Base-by-base conservation (phyloP, 35 echinoderm and acorn worm species). In the Amphiura filiformis region DNA sequence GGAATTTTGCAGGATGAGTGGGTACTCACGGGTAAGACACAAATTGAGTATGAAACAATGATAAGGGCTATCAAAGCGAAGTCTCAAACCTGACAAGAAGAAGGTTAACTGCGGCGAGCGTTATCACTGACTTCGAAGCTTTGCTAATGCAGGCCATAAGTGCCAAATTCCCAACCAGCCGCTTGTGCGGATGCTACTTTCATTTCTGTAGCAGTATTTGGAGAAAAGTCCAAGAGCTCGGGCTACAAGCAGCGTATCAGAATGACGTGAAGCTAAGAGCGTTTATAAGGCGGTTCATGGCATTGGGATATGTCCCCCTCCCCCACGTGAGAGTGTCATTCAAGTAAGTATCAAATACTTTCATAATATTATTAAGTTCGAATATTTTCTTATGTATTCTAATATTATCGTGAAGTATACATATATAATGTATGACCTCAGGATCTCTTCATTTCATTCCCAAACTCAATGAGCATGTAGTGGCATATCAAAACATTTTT, bases 191-290 rank as follows among this genome's bases (percentile, higher is more conserved):
- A 39, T 87, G 86, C 38, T 87, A 87, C 35, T 87, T 79, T 37
- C 86, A 87, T 87, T 87, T 87, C 39, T 87, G 70, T 41, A 78
- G 76, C 31, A 87, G 86, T 38, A 36, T 87, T 37, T 87, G 86
- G 75, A 61, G 82, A 32, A 65, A 84, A 35, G 32, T 78, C 15
- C 84, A 87, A 39, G 12, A 87, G 30, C 31, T 77, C n/a, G 84
- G 84, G 32, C 39, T 87, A 22, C 61, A 76, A 37, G 36, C 7
- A 13, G 84, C 36, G 26, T 87, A 87, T 42, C 26, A 17, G 30
- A 57, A 56, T 18, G 32, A 78, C 32, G 9, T 13, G 39, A 0
- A 36, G 36, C 22, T 87, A 17, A 31, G 34, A 32, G 11, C 7
- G 18, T 84, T 57, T 30, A 17, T 84, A 28, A 18, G 82, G 57